Conservation (phyloP, 2,888 invertebrate genomes). For the Kryphioiulus occultus region DNA sequence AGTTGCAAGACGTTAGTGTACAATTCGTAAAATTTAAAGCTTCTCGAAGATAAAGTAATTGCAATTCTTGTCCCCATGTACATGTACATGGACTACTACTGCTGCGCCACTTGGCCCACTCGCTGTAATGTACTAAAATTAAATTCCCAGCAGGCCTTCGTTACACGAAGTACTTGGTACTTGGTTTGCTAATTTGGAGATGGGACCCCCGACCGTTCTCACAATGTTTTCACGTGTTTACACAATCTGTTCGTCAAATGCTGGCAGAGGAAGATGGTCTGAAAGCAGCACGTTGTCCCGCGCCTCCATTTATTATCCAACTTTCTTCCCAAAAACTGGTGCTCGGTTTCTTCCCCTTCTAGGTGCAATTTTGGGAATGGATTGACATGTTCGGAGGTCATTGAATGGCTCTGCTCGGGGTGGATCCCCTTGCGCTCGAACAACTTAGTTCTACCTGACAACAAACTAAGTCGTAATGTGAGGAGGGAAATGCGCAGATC, state of each 20-base stretch:
- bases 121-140: neutral
- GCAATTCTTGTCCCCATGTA: neutral
- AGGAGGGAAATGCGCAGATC: neutral
- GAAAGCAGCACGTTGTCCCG: neutral
- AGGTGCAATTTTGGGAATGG: neutral
- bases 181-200: neutral
- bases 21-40: neutral
- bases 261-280: neutral
- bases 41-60: neutral
- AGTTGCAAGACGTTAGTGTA: too few species aligned
- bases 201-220: neutral
- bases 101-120: neutral
- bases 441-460: neutral
- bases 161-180: neutral
- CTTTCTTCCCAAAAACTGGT: neutral
- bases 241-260: neutral
- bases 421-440: neutral
- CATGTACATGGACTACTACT: neutral
- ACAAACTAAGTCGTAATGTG: neutral
- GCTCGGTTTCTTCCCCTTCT: neutral
- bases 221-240: neutral
- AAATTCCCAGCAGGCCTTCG: neutral
- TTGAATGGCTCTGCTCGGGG: neutral
- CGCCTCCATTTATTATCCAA: neutral
- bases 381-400: constrained; percentile 5